Conservation (phyloP, 2,797 vertebrate genomes). For the Pipistrellus pipistrellus region DNA sequence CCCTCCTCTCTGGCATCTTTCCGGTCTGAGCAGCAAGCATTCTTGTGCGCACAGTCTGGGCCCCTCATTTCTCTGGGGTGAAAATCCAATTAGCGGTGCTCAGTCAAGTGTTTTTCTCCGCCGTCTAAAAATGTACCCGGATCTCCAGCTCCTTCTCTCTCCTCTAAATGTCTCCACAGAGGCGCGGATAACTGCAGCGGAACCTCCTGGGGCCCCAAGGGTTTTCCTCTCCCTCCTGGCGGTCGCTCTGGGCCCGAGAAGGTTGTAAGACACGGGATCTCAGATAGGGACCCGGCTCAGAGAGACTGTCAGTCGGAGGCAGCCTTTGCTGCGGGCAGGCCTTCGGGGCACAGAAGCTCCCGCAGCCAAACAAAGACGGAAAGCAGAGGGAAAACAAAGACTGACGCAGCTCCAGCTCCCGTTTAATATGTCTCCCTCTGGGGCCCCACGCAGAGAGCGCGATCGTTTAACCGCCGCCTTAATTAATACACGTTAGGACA, state of each 20-base stretch:
- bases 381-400: background rate
- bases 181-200: background rate
- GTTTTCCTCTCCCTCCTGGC: background rate
- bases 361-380: background rate
- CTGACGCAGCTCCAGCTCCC: background rate
- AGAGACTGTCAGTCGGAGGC: background rate
- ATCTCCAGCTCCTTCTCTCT: background rate
- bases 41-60: background rate
- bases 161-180: background rate
- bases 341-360: background rate
- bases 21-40: background rate
- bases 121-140: background rate
- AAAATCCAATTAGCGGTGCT: slow-evolving; percentile 69
- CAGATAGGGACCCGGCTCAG: background rate
- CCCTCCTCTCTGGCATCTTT: background rate
- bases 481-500: background rate
- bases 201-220: background rate
- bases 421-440: background rate
- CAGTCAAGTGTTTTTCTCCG: slow-evolving; percentile 36
- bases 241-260: background rate
- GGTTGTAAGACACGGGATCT: background rate
- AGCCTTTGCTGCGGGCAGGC: background rate
- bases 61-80: background rate
- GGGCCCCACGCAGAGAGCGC: no score
- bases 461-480: background rate